Base-by-base conservation (phyloP, 2,113 vertebrate genomes). In the Hystrix brachyura region DNA sequence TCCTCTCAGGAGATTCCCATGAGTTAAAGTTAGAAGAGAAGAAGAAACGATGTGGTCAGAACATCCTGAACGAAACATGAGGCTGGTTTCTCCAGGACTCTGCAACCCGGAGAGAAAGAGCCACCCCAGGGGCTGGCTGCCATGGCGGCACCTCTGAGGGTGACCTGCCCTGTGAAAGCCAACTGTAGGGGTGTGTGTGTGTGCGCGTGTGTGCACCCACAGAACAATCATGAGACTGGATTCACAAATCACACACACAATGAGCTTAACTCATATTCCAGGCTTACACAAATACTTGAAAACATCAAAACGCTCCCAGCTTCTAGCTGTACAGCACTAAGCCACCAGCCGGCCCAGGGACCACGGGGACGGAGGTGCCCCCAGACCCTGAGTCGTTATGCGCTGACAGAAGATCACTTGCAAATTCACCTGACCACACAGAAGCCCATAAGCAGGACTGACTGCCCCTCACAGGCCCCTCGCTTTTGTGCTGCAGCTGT, bases 401-500 rank as follows among this genome's bases (percentile, higher is more conserved):
- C 38, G 18, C 65, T 67, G 48, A 87, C 11, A 80, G 60, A 87
- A 65, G 53, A 62, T 91, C 83, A 94, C 74, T 94, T 83, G 51
- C 2, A 94, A 95, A 84, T 51, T 79, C 80, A 83, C 72, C 86
- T 69, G 79, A 78, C 79, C 91, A 84, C 7, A 81, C 67, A 67
- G 57, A 95, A 64, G 57, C 64, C 48, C 55, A 57, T 8, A n/a
- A 67, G 46, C 8, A 80, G 72, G n/a, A 89, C 38, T 87, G 92
- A 74, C 62, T 34, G 18, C 7, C 10, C 1, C 3, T 65, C 48
- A 67, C 0, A 32, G 51, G 5, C 43, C 62, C 84, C 51, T 55
- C 79, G 48, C 85, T 67, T 98, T 96, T 82, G 64, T 93, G 90
- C 90, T 87, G 48, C 46, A 79, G 79, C 53, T 82, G 93, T 95